These are phyloP conservation scores for Crenuchus spilurus DNA, from an alignment of 2,797 vertebrate genomes.

Conservation along the genomic window DNA sequence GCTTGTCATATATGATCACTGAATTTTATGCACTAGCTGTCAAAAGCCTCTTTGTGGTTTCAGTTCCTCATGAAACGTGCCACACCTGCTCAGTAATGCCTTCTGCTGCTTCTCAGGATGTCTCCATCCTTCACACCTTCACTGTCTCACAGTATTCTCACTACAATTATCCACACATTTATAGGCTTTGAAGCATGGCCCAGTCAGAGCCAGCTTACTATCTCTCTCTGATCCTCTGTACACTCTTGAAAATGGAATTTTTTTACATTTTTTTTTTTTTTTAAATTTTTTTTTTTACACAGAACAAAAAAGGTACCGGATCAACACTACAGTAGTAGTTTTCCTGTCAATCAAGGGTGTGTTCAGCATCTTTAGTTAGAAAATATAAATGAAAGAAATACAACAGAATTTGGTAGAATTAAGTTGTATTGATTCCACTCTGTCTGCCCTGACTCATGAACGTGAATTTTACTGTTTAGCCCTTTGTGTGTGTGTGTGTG, in stretches of 20 bases:
- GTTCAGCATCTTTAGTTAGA: no score
- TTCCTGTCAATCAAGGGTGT: no score
- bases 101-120: not conserved
- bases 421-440: no score
- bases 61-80: slow-evolving; percentile 14
- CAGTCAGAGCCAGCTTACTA: not conserved
- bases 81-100: slow-evolving; percentile 1
- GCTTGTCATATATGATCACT: not conserved
- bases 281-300: no score
- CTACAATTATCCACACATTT: slow-evolving; percentile 4
- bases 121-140: not conserved
- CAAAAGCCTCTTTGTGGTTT: slow-evolving; percentile 3
- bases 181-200: slow-evolving; percentile 19
- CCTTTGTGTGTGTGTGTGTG: no score
- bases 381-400: no score
- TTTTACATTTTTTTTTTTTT: not conserved
- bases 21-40: slow-evolving; percentile 8
- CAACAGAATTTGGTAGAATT: no score
- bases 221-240: not conserved
- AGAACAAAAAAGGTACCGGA: no score
- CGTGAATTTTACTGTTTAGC: no score
- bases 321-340: no score
- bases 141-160: slow-evolving; percentile 20
- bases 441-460: no score
- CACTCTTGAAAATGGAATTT: not conserved